Evolutionary conservation across 2,113 vertebrate species (phyloP).

Genomic region (Athene noctua): DNA sequence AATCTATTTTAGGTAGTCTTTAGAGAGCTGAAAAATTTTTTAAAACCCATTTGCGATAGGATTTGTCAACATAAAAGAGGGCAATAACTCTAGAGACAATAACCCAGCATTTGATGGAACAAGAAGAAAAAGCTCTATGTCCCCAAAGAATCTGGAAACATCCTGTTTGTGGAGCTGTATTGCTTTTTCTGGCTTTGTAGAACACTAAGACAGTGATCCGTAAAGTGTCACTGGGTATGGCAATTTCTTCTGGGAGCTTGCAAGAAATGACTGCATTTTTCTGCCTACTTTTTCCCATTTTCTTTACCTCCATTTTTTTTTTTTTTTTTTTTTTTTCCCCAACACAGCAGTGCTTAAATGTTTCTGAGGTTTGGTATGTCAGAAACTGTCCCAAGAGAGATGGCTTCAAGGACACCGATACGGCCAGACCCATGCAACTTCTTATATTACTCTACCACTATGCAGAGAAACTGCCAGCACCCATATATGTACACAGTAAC

Average conservation of each 20-base stretch:
- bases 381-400: neutral
- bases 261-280: neutral
- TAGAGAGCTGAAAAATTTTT: neutral
- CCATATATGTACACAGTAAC: neutral
- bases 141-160: constrained; percentile 12
- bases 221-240: neutral
- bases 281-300: neutral
- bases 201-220: neutral
- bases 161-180: neutral
- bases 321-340: too few relatives aligned
- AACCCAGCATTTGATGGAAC: neutral
- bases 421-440: neutral
- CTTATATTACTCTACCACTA: neutral
- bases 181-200: neutral
- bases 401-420: neutral
- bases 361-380: neutral
- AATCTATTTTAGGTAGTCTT: constrained; percentile 21
- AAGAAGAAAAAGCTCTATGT: neutral
- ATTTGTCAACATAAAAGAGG: constrained; percentile 27
- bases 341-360: neutral
- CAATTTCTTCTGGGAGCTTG: neutral
- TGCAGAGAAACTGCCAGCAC: neutral
- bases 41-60: constrained; percentile 2
- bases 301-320: neutral
- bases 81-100: neutral